Evolutionary conservation across 2,113 vertebrate species (phyloP).

Genomic region (Toxostoma redivivum): DNA sequence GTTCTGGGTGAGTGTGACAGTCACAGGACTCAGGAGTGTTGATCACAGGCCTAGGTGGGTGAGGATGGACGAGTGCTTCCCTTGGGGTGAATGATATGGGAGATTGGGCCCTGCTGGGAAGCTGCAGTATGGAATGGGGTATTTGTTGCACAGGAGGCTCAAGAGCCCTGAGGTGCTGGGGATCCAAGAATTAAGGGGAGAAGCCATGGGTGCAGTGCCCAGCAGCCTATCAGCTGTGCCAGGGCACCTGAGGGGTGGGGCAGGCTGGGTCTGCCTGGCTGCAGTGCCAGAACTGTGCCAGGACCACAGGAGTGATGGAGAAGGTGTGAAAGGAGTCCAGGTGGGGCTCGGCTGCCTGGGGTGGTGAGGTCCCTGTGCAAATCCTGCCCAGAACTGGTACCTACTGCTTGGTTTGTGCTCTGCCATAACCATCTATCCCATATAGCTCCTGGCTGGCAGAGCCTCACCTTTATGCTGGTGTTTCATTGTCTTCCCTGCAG

Average conservation of each 20-base stretch:
- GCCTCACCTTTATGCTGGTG: neutral
- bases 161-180: neutral
- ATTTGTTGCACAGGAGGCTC: neutral
- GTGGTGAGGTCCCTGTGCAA: neutral
- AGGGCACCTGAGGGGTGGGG: neutral
- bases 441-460: neutral
- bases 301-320: neutral
- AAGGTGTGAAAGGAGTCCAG: neutral
- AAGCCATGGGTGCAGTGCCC: neutral
- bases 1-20: neutral
- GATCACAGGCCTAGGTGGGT: neutral
- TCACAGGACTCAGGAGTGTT: neutral
- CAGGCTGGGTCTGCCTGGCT: neutral
- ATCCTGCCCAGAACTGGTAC: neutral
- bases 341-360: neutral
- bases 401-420: neutral
- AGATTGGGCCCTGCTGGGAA: neutral
- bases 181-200: neutral
- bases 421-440: neutral
- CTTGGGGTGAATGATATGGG: accelerated
- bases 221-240: neutral
- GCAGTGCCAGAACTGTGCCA: neutral
- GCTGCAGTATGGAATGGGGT: neutral
- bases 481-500: neutral
- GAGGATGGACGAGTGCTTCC: neutral